Base-by-base conservation (phyloP, 2,797 vertebrate genomes). In the Nasua narica region DNA sequence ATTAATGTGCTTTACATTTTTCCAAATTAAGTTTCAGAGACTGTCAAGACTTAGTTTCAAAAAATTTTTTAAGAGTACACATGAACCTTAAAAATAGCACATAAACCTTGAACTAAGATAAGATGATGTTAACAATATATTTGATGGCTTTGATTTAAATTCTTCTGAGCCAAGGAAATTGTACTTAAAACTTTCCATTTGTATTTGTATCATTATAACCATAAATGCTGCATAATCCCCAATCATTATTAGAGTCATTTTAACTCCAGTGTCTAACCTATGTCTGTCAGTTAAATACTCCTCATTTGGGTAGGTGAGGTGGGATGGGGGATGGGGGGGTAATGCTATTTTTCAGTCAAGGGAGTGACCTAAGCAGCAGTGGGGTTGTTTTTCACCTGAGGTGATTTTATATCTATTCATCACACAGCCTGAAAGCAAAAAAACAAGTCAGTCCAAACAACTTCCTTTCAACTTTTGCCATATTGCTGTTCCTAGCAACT, bases 1-100 rank as follows among this genome's bases (percentile, higher is more conserved):
- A 67, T 96, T 95, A 87, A 96, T 97, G 89, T 95, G 72, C 95
- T 98, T 97, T 87, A 94, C 87, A 98, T 97, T 98, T 97, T 92
- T 95, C 35, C 62, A 90, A 96, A 35, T 98, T 97, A 97, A 96
- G 87, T 94, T 87, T 95, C 89, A 56, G 90, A 83, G 25, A 78
- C 85, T 19, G 60, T 96, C 27, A 82, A 81, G 78, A 89, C 58
- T 97, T 95, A 83, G 70, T 96, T 90, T 96, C 15, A 43, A 88
- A 67, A 65, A 8, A 25, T 62, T n/a, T 90, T 91, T 78, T 67
- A 56, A 77, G 86, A 76, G 79, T 37, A 85, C n/a, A 58, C 3
- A 19, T 5, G 5, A 87, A 96, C 78, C 40, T 87, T 96, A 82
- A n/a, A 96, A 97, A 95, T 15, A 87, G 46, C n/a, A 79, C 5